A percentile compares a stretch with the other conserved stretches of the same genome.
phyloP scores from a whole-genome alignment of 2,797 vertebrate genomes.

The Ctenopoma multispine region DNA sequence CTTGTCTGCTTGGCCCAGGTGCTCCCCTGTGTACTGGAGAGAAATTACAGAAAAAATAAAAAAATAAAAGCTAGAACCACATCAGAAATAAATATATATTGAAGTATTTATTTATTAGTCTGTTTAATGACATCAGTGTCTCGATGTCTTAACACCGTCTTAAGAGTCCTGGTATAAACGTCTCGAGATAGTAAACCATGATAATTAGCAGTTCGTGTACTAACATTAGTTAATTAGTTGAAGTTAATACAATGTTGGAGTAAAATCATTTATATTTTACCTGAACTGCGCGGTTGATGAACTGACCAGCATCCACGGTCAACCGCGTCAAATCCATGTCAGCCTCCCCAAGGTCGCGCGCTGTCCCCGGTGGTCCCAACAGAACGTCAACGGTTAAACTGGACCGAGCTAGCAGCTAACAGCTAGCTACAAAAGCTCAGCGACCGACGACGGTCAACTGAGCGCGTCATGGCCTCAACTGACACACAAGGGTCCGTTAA shows the following conservation, averaged over 20 bases:
- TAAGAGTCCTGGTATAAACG: too few relatives aligned
- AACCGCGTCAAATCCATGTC: constrained; percentile 92
- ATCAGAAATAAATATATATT: not conserved
- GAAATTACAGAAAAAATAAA: constrained; percentile 11
- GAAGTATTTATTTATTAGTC: too few relatives aligned
- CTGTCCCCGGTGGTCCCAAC: not conserved
- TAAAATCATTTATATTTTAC: constrained; percentile 65
- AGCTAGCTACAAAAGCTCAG: not conserved
- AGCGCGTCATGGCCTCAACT: constrained; percentile 31
- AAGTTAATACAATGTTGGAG: not conserved
- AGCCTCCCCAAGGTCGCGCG: constrained; percentile 59
- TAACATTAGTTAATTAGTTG: not conserved
- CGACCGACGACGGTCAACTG: not conserved
- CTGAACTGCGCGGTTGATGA: constrained; percentile 93
- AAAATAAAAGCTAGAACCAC: not conserved
- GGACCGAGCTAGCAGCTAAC: constrained; percentile 1
- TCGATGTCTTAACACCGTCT: too few relatives aligned
- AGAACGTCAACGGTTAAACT: not conserved
- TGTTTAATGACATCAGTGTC: too few relatives aligned
- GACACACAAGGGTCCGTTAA: constrained; percentile 23
- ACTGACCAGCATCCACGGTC: constrained; percentile 92
- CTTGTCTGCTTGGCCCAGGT: constrained; percentile 92
- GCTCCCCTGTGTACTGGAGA: constrained; percentile 93
- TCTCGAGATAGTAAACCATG: not conserved
- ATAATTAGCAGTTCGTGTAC: too few relatives aligned